Evolutionary conservation across 2,113 vertebrate genomes (phyloP), one percentile per base, ranked within the genome.

Genomic region (Otocyon megalotis): DNA sequence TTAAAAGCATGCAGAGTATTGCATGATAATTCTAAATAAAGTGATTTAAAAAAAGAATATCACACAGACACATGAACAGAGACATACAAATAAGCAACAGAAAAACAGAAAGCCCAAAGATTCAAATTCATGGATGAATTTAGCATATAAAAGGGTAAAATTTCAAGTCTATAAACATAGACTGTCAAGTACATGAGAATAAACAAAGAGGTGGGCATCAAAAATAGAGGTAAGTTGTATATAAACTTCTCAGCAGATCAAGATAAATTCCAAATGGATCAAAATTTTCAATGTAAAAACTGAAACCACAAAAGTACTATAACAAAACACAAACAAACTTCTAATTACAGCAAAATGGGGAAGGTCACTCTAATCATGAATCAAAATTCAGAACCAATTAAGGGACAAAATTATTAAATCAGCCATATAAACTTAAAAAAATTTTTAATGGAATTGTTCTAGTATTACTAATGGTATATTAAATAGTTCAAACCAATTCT

Each of bases 101-200:
- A 63, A 50, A 87, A 88, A 80, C 28, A 79, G 30, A 88, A 88
- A 92, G 48, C 11, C 19, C 43, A 88, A 20, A 83, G 15, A 32
- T 58, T 28, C 53, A 92, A 60, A 83, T n/a, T 94, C 67, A 43
- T 37, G 65, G 43, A 13, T 22, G 54, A 85, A 17, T 72, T 91
- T 86, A 80, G 28, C 80, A n/a, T 35, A 60, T 58, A 60, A 53
- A 84, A 94, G 60, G 9, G n/a, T 82, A 37, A 85, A 72, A 80
- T 72, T 90, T 94, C n/a, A 56, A 90, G 17, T 84, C 26, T 76
- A 2, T 89, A 90, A 95, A 83, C 11, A 83, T 14, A 67, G 43
- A 63, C 43, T 72, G 5, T 63, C 54, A 19, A 63, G 28, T 62
- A 80, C 69, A 85, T 62, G 16, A 69, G 26, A 69, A 77, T 54